These are phyloP conservation scores for Plectus sambesii DNA, from an alignment of 1,140 invertebrate species.

Conservation along the genomic window DNA sequence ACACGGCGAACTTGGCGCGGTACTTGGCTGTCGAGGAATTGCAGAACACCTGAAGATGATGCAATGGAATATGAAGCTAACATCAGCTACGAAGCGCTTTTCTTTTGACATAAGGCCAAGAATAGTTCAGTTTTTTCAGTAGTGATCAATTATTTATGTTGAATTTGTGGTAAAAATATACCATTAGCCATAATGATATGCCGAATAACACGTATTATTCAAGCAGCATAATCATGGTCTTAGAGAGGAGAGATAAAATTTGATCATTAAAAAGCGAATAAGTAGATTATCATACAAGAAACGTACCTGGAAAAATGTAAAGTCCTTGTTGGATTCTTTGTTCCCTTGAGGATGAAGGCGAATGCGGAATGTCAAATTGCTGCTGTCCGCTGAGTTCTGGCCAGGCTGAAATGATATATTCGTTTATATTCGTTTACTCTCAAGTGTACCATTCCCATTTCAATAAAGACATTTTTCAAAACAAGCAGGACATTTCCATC, in stretches of 20 bases:
- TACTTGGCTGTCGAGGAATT: slow-evolving; percentile 17
- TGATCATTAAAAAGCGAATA: slow-evolving; percentile 2
- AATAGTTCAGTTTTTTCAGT: too few relatives aligned
- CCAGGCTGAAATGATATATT: slow-evolving; percentile 6
- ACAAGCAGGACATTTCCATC: slow-evolving; percentile 4
- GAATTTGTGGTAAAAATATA: too few relatives aligned
- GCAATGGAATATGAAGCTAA: too few relatives aligned
- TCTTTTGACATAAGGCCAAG: too few relatives aligned
- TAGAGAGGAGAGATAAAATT: slow-evolving; percentile 8
- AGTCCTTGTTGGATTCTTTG: slow-evolving; percentile 45
- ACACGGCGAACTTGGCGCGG: slow-evolving; percentile 35
- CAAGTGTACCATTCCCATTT: too few relatives aligned
- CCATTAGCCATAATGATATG: too few relatives aligned
- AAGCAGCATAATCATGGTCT: too few relatives aligned
- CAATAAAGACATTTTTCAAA: too few relatives aligned
- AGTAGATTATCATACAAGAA: not conserved
- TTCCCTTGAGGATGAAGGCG: slow-evolving; percentile 44
- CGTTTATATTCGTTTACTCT: too few relatives aligned
- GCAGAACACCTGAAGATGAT: slow-evolving; percentile 25
- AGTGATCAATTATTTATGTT: too few relatives aligned
- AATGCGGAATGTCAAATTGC: slow-evolving; percentile 33
- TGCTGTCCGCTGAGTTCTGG: slow-evolving; percentile 6
- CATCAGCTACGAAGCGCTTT: slow-evolving; percentile 24
- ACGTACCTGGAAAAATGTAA: slow-evolving; percentile 44
- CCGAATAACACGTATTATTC: too few relatives aligned